These are phyloP conservation scores for Epinephelus coioides DNA, from an alignment of 2,797 vertebrate genomes.

Conservation along the genomic window DNA sequence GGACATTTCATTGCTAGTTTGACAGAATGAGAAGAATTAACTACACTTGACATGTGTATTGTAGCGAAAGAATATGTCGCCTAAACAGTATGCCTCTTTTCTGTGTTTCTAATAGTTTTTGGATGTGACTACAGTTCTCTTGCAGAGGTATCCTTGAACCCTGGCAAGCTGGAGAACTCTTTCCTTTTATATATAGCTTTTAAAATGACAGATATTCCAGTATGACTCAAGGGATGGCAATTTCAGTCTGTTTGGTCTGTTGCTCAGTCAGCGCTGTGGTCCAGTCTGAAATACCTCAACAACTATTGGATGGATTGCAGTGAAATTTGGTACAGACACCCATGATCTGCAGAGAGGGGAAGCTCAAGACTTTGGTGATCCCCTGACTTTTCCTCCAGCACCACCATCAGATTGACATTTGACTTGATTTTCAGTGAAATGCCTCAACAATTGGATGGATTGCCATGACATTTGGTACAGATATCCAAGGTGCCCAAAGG, in stretches of 20 bases:
- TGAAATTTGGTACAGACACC: not conserved
- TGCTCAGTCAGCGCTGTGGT: not conserved
- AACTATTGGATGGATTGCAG: not conserved
- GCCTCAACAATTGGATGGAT: not conserved
- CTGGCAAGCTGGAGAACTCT: not conserved
- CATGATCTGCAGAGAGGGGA: not conserved
- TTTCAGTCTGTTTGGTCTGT: not conserved
- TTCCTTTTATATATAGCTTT: not conserved
- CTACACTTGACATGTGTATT: slow-evolving; percentile 29
- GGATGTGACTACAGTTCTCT: slow-evolving; percentile 2
- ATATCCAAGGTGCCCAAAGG: not conserved
- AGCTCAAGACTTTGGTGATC: not conserved
- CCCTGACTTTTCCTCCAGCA: not conserved
- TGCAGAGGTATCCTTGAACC: slow-evolving; percentile 3
- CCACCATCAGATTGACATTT: not conserved
- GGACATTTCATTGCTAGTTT: slow-evolving; percentile 3
- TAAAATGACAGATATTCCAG: not conserved
- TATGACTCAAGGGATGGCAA: not conserved
- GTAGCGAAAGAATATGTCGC: not conserved
- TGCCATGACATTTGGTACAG: not conserved
- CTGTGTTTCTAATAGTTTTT: slow-evolving; percentile 8
- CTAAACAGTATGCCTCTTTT: slow-evolving; percentile 1
- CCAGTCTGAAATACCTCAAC: not conserved
- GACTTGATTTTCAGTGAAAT: not conserved
- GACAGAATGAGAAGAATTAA: slow-evolving; percentile 8